Evolutionary conservation across 2,797 vertebrate species (phyloP).

Genomic region (Helicolenus hilgendorfi): DNA sequence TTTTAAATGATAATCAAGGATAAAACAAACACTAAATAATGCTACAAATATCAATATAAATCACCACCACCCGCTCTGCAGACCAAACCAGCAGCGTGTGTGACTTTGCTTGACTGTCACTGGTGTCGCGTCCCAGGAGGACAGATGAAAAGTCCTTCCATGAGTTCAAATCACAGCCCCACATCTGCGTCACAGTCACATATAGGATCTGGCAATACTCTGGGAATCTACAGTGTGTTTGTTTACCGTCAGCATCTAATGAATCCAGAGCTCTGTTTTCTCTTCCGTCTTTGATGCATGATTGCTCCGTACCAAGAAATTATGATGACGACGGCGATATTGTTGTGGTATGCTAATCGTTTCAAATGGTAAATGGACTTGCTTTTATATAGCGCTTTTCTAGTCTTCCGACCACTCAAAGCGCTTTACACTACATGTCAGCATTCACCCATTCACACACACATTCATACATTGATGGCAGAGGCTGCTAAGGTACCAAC

Average conservation of each 20-base stretch:
- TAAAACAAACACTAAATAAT: not conserved
- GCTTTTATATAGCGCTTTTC: too few relatives aligned
- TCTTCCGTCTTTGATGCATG: conserved; percentile 40
- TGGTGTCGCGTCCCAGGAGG: not conserved
- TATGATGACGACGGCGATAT: conserved; percentile 38
- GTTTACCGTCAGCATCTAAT: conserved; percentile 56
- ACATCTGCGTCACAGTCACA: conserved; percentile 56
- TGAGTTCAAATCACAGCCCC: conserved; percentile 9
- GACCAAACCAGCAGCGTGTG: not conserved
- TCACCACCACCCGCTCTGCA: not conserved
- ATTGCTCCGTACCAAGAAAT: conserved; percentile 31
- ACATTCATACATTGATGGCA: too few relatives aligned
- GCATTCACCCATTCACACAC: too few relatives aligned
- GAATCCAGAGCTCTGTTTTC: conserved; percentile 21
- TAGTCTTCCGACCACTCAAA: too few relatives aligned
- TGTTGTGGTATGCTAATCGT: conserved; percentile 57
- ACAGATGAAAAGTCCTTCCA: not conserved
- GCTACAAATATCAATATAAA: not conserved
- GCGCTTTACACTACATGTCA: too few relatives aligned
- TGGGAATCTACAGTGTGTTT: conserved; percentile 25
- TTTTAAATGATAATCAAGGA: not conserved
- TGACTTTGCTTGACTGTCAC: not conserved
- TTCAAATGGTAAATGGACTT: too few relatives aligned
- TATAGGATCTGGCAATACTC: conserved; percentile 12
- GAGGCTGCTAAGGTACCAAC: too few relatives aligned